A percentile compares a stretch with the other conserved stretches of the same genome.
These are phyloP conservation scores for Cavia aperea DNA, from an alignment of 2,113 vertebrate species.

Conservation along the genomic window DNA sequence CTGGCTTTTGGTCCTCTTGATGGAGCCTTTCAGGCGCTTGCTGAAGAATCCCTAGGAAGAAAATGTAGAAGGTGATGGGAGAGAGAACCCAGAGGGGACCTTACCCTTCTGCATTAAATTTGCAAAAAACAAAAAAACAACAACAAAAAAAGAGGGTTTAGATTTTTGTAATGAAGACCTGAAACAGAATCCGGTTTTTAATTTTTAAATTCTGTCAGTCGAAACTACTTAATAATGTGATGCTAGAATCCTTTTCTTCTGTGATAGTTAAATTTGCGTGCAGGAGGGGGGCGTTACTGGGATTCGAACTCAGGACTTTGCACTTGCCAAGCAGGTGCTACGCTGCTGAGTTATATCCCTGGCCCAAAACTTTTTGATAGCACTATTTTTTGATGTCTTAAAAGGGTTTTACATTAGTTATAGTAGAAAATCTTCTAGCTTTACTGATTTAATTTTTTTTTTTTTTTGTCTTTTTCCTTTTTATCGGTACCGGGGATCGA, in stretches of 20 bases:
- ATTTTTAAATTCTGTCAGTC: slow-evolving; percentile 6
- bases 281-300: too few species aligned
- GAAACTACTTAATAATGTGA: neutral
- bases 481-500: too few species aligned
- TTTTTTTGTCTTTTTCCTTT: too few species aligned
- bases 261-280: neutral
- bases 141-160: neutral
- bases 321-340: too few species aligned
- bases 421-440: slow-evolving; percentile 6
- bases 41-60: slow-evolving; percentile 92
- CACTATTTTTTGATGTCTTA: slow-evolving; percentile 15
- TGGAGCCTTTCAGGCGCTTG: slow-evolving; percentile 95
- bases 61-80: slow-evolving; percentile 62
- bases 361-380: neutral
- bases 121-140: neutral
- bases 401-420: slow-evolving; percentile 25
- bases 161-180: neutral
- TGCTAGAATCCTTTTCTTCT: neutral
- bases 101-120: neutral
- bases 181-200: neutral
- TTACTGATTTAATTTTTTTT: neutral
- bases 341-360: too few species aligned
- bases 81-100: neutral
- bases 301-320: too few species aligned
- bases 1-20: slow-evolving; percentile 97